These are phyloP conservation scores for Spermophilus dauricus DNA, from an alignment of 2,113 vertebrate genomes.

Conservation along the genomic window DNA sequence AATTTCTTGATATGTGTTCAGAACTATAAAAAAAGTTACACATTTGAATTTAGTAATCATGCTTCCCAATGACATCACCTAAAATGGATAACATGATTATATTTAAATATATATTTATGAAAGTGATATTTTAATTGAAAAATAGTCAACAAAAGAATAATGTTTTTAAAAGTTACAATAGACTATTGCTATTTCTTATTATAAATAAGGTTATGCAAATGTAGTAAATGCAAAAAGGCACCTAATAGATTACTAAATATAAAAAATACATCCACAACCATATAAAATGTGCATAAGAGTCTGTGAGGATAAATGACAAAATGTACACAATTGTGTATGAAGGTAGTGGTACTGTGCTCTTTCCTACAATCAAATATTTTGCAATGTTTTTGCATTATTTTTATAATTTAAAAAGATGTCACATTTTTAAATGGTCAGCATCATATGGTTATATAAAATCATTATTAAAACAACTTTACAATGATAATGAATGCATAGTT, in stretches of 20 bases:
- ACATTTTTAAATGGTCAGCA: conserved; percentile 22
- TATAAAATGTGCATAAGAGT: not conserved
- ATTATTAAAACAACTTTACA: conserved; percentile 43
- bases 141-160: not conserved
- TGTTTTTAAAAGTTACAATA: conserved; percentile 50
- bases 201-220: not conserved
- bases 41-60: conserved; percentile 19
- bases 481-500: conserved; percentile 35
- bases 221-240: not conserved
- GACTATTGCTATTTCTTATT: not conserved
- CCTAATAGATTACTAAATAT: not conserved
- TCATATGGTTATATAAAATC: conserved; percentile 3
- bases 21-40: not conserved
- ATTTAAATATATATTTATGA: not conserved
- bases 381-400: conserved; percentile 43
- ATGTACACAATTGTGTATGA: not conserved
- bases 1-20: not conserved
- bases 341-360: not conserved
- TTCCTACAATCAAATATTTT: conserved; percentile 8
- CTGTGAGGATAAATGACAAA: not conserved
- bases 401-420: not conserved
- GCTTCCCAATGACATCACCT: conserved; percentile 5
- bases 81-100: not conserved
- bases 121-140: conserved; percentile 13
- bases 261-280: not conserved